A percentile compares a stretch with the other conserved stretches of the same genome.
phyloP scores from a whole-genome alignment of 2,797 vertebrate species.

The Cyclura pinguis region DNA sequence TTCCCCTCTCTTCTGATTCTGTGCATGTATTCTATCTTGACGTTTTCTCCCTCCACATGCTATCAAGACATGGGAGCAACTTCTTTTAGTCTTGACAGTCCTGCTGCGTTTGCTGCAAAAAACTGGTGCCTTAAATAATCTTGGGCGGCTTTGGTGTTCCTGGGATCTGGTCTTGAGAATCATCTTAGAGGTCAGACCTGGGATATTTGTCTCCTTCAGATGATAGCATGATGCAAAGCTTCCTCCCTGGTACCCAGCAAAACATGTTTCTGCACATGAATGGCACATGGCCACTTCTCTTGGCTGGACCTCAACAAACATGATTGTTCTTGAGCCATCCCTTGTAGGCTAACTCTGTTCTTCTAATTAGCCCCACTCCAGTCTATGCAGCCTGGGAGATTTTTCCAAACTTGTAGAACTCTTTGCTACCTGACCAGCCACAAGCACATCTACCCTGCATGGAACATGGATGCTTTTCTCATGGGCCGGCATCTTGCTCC shows the following conservation, averaged over 20 bases:
- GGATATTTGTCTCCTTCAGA: not conserved
- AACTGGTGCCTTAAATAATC: not conserved
- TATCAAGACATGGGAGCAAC: not conserved
- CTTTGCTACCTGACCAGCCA: too few relatives aligned
- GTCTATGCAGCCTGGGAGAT: not conserved
- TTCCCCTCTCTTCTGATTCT: not conserved
- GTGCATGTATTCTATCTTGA: not conserved
- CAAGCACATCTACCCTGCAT: not conserved
- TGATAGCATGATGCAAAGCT: not conserved
- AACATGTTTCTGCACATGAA: not conserved
- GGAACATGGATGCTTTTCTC: not conserved
- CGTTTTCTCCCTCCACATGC: not conserved
- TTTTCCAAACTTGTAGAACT: too few relatives aligned
- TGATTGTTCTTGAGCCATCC: not conserved
- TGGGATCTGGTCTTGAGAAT: not conserved
- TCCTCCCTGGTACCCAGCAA: not conserved
- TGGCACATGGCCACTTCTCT: not conserved
- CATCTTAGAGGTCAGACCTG: not conserved
- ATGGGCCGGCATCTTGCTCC: not conserved
- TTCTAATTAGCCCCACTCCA: not conserved
- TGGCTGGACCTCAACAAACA: not conserved
- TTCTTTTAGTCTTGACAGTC: not conserved
- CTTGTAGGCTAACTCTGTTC: not conserved
- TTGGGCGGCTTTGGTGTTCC: not conserved
- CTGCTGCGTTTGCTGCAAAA: not conserved